Base-by-base conservation (phyloP, 2,797 vertebrate genomes). In the Tolypeutes matacus region DNA sequence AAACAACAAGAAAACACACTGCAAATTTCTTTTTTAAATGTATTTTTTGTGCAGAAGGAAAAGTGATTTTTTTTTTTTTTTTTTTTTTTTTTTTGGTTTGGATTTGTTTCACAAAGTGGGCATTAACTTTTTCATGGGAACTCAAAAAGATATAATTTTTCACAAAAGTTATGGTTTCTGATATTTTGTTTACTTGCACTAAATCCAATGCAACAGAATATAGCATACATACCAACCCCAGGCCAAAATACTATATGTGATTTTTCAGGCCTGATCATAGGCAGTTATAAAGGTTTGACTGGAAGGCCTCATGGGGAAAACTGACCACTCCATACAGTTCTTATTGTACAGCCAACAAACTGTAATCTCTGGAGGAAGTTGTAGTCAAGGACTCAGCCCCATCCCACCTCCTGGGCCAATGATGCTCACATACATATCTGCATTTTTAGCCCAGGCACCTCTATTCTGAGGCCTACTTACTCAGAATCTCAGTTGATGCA, bases 321-420 rank as follows among this genome's bases (percentile, higher is more conserved):
- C 2, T 46, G 10, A 20, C 0, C 1, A 2, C 64, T 21, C 12
- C 14, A 27, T 5, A 60, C 12, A 31, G 10, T 56, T 14, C 0
- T 67, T 39, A 18, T 34, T 64, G 12, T 5, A 56, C 14, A 39
- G 2, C 31, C 27, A 23, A 31, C 8, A 3, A 7, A 14, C 13
- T 76, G 7, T 25, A 75, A 11, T 39, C 31, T 13, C 42, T 36
- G 13, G 18, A 80, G 27, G 51, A 12, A 39, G 13, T 67, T 15
- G 46, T 25, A 39, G 12, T 84, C 60, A 81, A 81, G 13, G 46
- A 64, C 7, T 77, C 34, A 42, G 31, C 51, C 51, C 53, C 53
- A 56, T 17, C 18, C 51, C 53, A 21, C 15, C 9, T 6, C 9
- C 15, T 25, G 42, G 9, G 23, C 0, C 46, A 85, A 67, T n/a